Conservation (phyloP, 2,113 vertebrate species). For the Eurypyga helias region DNA sequence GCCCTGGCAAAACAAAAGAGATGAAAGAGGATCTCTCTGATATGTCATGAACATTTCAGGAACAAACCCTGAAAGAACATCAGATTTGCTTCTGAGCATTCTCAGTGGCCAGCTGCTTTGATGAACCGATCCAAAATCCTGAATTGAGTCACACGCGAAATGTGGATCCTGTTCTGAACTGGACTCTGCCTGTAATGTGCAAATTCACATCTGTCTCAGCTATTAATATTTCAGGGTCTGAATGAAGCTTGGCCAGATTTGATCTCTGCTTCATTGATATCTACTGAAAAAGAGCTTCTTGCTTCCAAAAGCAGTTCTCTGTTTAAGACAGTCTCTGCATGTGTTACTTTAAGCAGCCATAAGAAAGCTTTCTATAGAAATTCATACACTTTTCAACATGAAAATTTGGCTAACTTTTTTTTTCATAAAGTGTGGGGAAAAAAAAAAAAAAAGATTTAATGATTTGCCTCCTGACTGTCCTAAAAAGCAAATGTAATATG, state of each 20-base stretch:
- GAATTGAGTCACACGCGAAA: neutral
- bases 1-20: neutral
- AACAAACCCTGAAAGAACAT: neutral
- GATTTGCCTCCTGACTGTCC: neutral
- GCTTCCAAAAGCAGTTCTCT: neutral
- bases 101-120: neutral
- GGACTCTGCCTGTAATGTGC: neutral
- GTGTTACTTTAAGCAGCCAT: neutral
- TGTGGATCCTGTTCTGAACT: neutral
- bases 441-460: neutral
- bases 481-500: slow-evolving; percentile 37
- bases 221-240: slow-evolving; percentile 10
- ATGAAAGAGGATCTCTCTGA: neutral
- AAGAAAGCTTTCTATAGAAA: neutral
- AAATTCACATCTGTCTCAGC: neutral
- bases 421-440: neutral
- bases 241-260: neutral
- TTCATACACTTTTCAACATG: neutral
- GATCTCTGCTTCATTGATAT: neutral
- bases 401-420: neutral
- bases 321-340: neutral
- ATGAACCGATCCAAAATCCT: slow-evolving; percentile 1
- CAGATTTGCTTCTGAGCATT: neutral
- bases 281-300: neutral
- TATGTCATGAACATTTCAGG: neutral